These are phyloP conservation scores for Redunca redunca DNA, from an alignment of 2,113 vertebrate species.

Conservation along the genomic window DNA sequence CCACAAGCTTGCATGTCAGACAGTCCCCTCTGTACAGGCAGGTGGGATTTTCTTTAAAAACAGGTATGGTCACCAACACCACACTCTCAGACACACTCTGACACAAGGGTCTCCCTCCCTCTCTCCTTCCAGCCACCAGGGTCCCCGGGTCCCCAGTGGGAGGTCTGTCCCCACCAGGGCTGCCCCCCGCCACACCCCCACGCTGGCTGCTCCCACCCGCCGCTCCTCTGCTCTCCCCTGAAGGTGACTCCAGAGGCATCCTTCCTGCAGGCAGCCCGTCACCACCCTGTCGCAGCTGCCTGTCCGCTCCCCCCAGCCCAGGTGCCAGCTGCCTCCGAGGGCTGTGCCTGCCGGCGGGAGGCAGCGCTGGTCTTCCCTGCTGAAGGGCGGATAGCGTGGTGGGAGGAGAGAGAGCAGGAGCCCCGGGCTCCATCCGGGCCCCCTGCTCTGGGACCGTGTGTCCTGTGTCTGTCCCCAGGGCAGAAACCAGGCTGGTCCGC, in stretches of 20 bases:
- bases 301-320: not conserved
- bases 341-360: not conserved
- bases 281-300: constrained; percentile 4
- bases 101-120: not conserved
- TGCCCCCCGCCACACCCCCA: rapidly evolving
- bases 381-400: not conserved
- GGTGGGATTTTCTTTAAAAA: not conserved
- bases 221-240: not conserved
- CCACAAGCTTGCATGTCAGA: rapidly evolving
- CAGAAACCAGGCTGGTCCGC: not conserved
- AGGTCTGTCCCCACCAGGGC: not conserved
- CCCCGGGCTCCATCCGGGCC: not conserved
- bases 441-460: not conserved
- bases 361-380: not conserved
- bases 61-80: rapidly evolving
- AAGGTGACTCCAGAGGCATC: constrained; percentile 33
- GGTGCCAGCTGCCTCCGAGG: not conserved
- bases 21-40: not conserved
- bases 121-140: not conserved
- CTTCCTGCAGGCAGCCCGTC: not conserved
- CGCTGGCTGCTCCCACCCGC: rapidly evolving
- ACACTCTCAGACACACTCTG: rapidly evolving
- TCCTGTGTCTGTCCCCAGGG: not conserved
- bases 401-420: not conserved
- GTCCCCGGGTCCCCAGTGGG: not conserved